Percentiles rank a stretch among this genome's conserved stretches.
Conservation (phyloP, 2,888 invertebrate genomes). For the Ametastegia equiseti region DNA sequence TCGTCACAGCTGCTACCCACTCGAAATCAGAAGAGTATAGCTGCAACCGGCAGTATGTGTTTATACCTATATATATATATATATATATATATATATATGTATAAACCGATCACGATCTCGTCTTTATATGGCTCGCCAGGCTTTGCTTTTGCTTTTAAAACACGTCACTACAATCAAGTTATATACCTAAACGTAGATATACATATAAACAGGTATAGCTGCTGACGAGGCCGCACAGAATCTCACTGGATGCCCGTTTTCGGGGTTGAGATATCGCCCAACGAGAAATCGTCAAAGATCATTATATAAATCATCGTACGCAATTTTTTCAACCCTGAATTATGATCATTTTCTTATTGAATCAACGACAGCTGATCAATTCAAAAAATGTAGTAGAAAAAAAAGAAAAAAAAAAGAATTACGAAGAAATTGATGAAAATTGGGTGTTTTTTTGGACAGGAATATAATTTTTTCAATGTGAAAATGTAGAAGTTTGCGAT, state of each 20-base stretch:
- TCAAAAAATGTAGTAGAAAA: background rate
- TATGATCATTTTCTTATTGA: background rate
- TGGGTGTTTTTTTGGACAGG: no score
- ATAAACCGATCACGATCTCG: slow-evolving; percentile 7
- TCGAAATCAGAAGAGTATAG: no score
- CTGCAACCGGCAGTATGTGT: no score
- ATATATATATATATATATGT: no score
- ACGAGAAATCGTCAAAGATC: background rate
- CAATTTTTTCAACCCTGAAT: background rate
- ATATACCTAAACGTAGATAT: background rate
- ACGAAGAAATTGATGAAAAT: background rate
- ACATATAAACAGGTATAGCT: no score
- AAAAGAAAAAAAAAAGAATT: background rate
- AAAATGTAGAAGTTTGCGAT: no score
- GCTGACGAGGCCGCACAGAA: background rate
- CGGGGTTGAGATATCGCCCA: background rate
- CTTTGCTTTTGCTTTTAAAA: slow-evolving; percentile 43
- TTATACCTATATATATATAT: no score
- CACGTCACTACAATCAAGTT: background rate
- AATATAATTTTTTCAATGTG: no score
- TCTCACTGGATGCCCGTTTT: background rate
- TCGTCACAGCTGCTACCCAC: slow-evolving; percentile 14
- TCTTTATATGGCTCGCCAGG: slow-evolving; percentile 45
- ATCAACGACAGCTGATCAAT: no score
- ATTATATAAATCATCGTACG: background rate